Percentiles rank a stretch among this genome's conserved stretches.
Conservation (phyloP, 2,113 vertebrate species). For the Ciconia stormi region DNA sequence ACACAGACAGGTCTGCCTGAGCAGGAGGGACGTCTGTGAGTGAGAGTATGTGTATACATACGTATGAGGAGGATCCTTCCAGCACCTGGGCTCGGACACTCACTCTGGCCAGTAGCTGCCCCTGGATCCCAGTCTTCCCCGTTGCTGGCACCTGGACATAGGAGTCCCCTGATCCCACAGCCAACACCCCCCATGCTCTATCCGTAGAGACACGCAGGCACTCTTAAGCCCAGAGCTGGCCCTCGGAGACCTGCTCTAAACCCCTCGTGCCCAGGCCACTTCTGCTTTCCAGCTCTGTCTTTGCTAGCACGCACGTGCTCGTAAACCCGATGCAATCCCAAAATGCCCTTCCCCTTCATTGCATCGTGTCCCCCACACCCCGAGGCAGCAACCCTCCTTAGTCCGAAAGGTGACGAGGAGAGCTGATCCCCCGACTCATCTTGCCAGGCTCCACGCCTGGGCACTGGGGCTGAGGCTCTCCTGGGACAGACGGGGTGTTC, state of each 20-base stretch:
- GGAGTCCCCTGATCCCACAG: background rate
- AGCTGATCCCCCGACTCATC: background rate
- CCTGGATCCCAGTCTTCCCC: background rate
- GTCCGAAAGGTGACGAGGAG: background rate
- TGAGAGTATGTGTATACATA: no score
- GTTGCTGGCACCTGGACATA: background rate
- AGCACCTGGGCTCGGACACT: background rate
- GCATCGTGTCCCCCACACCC: fast-evolving
- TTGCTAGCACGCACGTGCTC: fast-evolving
- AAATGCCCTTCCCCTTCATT: background rate
- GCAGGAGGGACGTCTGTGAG: background rate
- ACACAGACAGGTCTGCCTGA: background rate
- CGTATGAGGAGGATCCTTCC: fast-evolving
- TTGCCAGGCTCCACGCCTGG: background rate
- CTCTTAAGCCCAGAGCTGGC: background rate
- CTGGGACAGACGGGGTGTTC: background rate
- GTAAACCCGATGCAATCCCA: background rate
- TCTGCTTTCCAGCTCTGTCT: background rate
- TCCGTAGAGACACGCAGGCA: fast-evolving
- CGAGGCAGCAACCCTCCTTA: background rate
- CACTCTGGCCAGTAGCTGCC: background rate
- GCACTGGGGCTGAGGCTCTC: background rate
- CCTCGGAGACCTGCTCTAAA: fast-evolving
- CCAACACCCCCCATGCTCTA: fast-evolving
- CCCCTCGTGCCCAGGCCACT: background rate